Base-by-base conservation (phyloP, 2,113 vertebrate genomes). In the Centrocercus urophasianus region DNA sequence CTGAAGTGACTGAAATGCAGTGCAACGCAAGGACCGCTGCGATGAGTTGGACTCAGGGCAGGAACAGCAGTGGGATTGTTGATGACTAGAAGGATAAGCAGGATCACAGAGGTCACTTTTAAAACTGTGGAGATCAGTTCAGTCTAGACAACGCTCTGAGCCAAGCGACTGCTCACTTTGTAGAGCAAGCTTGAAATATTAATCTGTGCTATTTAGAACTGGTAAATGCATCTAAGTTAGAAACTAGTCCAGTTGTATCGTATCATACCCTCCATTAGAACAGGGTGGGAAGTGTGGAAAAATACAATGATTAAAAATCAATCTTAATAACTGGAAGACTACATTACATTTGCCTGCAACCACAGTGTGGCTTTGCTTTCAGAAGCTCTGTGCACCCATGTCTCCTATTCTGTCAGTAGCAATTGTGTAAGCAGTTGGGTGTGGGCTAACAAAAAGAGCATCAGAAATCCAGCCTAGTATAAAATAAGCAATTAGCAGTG, bases 51-150 rank as follows among this genome's bases (percentile, higher is more conserved):
- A 70, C 45, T 57, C 65, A 6, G 25, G 40, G 73, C 81, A 86
- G 78, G 73, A 86, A 66, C 40, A 22, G 69, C 71, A 36, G 43
- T 48, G 90, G 72, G 66, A 54, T 83, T 83, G 61, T 45, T 63
- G 32, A 19, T 15, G 22, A 90, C 83, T 88, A 65, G 86, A 7
- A 22, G 28, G 79, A 32, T 22, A 34, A 86, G 67, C 3, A 28
- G 75, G 76, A 88, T 93, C 90, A 72, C 72, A 76, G 90, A 79
- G 54, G 71, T 57, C 59, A 59, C 54, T 95, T 92, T 50, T 93
- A 95, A 88, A 92, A 78, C 59, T 1, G 21, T 73, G 75, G 82
- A 81, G 65, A 72, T 89, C 84, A 57, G 57, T 80, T 86, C 63
- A 47, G 74, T 54, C 57, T 83, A 91, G 69, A 57, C 34, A 64